Evolutionary conservation across 2,797 vertebrate species (phyloP).

Genomic region (Nannoperca australis): DNA sequence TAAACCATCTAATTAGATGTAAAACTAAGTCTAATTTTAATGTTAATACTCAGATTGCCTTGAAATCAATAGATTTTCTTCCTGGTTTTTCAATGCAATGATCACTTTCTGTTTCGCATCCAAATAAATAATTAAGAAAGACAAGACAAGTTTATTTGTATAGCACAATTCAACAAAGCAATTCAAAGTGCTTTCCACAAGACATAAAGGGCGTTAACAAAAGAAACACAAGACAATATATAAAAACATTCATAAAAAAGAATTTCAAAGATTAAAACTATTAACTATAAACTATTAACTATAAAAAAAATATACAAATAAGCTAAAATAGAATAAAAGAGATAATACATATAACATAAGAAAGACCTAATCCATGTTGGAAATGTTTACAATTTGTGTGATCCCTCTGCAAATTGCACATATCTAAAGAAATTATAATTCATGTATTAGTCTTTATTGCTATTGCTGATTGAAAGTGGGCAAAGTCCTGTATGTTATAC

Average conservation of each 20-base stretch:
- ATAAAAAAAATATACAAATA: background rate
- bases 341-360: background rate
- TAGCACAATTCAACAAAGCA: background rate
- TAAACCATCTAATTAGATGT: no score
- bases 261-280: background rate
- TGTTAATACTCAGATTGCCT: background rate
- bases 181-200: background rate
- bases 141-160: background rate
- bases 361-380: background rate
- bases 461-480: background rate
- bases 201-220: background rate
- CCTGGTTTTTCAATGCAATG: background rate
- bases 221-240: background rate
- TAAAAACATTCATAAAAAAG: background rate
- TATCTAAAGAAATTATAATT: background rate
- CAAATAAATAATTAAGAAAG: background rate
- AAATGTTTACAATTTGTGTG: background rate
- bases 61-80: background rate
- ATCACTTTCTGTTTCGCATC: background rate
- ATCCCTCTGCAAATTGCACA: background rate
- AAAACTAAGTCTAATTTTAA: background rate
- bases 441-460: background rate
- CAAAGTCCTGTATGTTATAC: constrained; percentile 2
- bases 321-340: background rate
- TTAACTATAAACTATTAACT: no score